phyloP scores from a whole-genome alignment of 2,113 vertebrate genomes.

The Pachycephala philippinensis region DNA sequence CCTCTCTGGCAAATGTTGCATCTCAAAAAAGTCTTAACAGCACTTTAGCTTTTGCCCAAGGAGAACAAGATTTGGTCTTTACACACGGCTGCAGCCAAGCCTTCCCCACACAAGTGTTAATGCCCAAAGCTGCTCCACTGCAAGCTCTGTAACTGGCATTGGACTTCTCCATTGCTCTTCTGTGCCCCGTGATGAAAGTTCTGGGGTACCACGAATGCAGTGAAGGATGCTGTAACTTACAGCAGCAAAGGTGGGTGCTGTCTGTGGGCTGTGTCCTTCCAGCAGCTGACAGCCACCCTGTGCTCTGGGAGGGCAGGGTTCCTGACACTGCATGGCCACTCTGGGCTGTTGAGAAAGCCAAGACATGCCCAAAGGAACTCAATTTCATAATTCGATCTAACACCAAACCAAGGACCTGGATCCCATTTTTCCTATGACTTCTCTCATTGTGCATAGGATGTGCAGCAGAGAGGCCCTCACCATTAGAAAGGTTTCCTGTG shows the following conservation, averaged over 20 bases:
- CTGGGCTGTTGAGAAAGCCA: neutral
- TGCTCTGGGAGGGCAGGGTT: neutral
- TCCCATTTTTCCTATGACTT: neutral
- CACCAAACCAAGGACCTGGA: neutral
- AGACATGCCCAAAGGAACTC: neutral
- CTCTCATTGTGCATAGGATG: neutral
- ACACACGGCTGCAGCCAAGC: neutral
- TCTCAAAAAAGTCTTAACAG: neutral
- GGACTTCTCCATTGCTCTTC: neutral
- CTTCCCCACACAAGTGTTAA: neutral
- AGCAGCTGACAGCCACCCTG: neutral
- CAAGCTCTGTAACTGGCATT: neutral
- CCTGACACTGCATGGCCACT: fast-evolving
- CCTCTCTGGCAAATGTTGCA: neutral
- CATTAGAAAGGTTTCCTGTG: neutral
- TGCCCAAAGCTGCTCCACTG: neutral
- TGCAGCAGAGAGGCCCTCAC: neutral
- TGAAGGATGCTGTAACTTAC: neutral
- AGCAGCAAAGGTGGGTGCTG: neutral
- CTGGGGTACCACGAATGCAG: fast-evolving
- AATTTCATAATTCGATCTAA: neutral
- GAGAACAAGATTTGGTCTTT: neutral
- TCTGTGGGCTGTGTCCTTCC: neutral
- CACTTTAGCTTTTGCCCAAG: neutral
- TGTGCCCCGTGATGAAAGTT: fast-evolving